Conservation (phyloP, 2,888 invertebrate species). For the Hypena proboscidalis region DNA sequence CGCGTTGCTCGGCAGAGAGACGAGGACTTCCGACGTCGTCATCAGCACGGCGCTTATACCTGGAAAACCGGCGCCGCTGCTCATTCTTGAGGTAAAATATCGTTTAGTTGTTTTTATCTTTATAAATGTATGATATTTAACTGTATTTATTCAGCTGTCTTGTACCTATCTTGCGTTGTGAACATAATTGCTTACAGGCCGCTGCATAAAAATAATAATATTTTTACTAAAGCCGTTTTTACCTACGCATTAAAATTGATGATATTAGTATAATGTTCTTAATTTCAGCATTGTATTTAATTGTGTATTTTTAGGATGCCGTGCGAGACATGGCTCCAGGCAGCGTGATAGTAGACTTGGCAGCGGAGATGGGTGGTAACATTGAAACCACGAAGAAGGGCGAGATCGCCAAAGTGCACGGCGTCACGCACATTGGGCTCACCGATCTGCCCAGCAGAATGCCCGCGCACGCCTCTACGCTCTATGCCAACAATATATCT, state of each 20-base stretch:
- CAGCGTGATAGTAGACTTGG: conserved; percentile 95
- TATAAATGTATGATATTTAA: too few species aligned
- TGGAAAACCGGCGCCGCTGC: conserved; percentile 92
- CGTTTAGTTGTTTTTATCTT: too few species aligned
- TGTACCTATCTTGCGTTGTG: too few species aligned
- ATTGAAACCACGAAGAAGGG: conserved; percentile 93
- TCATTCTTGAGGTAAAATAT: conserved; percentile 89
- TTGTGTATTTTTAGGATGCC: conserved; percentile 87
- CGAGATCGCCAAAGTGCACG: conserved; percentile 89
- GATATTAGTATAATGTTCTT: too few species aligned
- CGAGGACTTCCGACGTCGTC: conserved; percentile 93
- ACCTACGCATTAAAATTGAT: too few species aligned
- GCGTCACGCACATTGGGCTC: conserved; percentile 93
- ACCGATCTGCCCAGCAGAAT: conserved; percentile 94
- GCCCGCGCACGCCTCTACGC: conserved; percentile 93
- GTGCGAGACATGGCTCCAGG: conserved; percentile 93
- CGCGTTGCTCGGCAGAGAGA: conserved; percentile 94
- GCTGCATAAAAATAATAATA: too few species aligned
- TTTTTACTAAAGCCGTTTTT: too few species aligned
- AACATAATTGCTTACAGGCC: too few species aligned
- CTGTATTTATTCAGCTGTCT: too few species aligned
- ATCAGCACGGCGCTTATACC: conserved; percentile 96
- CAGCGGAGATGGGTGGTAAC: conserved; percentile 95
- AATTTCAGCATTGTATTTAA: too few species aligned
- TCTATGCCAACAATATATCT: conserved; percentile 96